These are phyloP conservation scores for Muschampia staudingeri DNA, from an alignment of 2,888 invertebrate species.

Conservation along the genomic window DNA sequence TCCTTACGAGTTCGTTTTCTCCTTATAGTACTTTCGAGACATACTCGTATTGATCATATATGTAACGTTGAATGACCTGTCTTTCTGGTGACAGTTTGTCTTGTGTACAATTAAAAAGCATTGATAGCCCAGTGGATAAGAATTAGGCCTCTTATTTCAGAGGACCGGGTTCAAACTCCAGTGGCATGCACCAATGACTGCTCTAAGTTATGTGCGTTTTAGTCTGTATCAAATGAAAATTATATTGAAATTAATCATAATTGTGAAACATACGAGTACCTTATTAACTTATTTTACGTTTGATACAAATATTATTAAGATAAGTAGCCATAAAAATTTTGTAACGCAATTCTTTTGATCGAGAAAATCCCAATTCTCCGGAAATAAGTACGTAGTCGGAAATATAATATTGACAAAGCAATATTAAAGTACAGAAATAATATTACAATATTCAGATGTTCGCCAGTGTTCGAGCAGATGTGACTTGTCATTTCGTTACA, in stretches of 20 bases:
- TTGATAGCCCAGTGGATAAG: no score
- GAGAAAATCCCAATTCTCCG: slow-evolving; percentile 1
- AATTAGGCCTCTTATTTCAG: no score
- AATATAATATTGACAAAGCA: slow-evolving; percentile 38
- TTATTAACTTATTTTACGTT: no score
- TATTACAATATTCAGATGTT: slow-evolving; percentile 46
- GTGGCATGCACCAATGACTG: no score
- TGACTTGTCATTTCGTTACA: slow-evolving; percentile 41
- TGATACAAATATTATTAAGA: no score
- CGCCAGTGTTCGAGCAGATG: slow-evolving; percentile 38
- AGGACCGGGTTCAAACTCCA: no score
- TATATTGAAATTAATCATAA: no score
- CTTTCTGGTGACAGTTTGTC: background rate
- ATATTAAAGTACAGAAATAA: slow-evolving; percentile 43
- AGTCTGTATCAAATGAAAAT: no score
- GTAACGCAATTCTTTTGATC: slow-evolving; percentile 1
- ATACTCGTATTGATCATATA: background rate
- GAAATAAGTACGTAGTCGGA: slow-evolving; percentile 27
- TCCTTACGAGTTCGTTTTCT: background rate
- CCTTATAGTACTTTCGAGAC: background rate
- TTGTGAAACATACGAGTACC: no score
- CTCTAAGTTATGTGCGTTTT: no score
- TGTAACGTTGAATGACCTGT: background rate
- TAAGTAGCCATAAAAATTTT: background rate
- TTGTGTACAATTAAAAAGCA: background rate